A percentile compares a stretch with the other conserved stretches of the same genome.
Conservation (phyloP, 2,113 vertebrate genomes). For the Proterorhinus semilunaris region DNA sequence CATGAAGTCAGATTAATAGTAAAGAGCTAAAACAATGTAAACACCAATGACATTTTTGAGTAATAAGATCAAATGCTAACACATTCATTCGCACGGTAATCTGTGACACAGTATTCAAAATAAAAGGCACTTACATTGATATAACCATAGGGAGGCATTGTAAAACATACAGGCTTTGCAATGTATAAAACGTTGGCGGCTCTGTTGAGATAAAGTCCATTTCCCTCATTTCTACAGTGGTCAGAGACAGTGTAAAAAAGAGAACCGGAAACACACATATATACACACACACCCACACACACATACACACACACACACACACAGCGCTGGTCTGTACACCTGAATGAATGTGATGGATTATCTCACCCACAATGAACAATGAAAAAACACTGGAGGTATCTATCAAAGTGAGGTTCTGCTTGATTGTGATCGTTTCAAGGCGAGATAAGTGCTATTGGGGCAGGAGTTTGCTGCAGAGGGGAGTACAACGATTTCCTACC, state of each 20-base stretch:
- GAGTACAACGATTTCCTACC: conserved; percentile 5
- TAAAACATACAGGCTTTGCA: neutral
- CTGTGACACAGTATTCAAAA: conserved; percentile 16
- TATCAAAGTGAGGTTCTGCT: conserved; percentile 5
- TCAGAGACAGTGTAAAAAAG: conserved; percentile 4
- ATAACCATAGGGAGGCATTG: conserved; percentile 29
- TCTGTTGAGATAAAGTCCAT: neutral
- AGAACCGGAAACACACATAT: neutral
- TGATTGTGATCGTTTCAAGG: neutral
- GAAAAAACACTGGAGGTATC: conserved; percentile 26
- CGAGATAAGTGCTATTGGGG: conserved; percentile 17
- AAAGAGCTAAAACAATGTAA: conserved; percentile 19
- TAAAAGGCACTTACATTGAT: conserved; percentile 12
- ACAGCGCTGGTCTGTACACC: conserved; percentile 43
- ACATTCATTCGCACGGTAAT: conserved; percentile 44
- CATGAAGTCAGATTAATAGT: neutral
- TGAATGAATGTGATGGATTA: conserved; percentile 39
- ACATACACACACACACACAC: conserved; percentile 7
- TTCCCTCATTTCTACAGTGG: conserved; percentile 11
- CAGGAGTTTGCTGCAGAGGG: neutral
- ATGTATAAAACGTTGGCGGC: neutral
- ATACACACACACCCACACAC: neutral
- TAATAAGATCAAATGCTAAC: conserved; percentile 21
- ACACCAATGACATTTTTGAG: conserved; percentile 47
- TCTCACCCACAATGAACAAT: conserved; percentile 8